phyloP scores from a whole-genome alignment of 2,888 invertebrate species.

The Calephelis perditalis region DNA sequence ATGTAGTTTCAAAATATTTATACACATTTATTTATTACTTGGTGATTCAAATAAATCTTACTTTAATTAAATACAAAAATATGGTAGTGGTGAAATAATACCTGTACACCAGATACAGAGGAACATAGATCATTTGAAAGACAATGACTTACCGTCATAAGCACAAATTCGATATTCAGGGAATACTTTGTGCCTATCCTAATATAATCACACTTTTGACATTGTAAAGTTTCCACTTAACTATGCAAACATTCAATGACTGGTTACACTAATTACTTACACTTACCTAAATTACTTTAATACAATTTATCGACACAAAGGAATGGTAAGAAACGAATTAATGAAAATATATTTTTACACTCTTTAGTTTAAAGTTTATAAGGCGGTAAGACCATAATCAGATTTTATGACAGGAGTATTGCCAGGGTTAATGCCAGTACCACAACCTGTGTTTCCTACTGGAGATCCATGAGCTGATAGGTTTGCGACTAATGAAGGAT shows the following conservation, averaged over 20 bases:
- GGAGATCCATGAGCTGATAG: constrained; percentile 77
- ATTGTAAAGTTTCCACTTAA: constrained; percentile 74
- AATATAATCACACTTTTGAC: constrained; percentile 78
- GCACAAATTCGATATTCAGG: constrained; percentile 63
- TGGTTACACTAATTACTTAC: constrained; percentile 65
- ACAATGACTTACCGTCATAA: constrained; percentile 69
- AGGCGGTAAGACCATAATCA: constrained; percentile 91
- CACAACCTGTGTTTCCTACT: constrained; percentile 68
- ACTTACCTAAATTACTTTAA: constrained; percentile 64
- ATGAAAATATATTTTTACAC: constrained; percentile 71
- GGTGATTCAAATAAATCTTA: too few relatives aligned
- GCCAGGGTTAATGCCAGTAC: constrained; percentile 56
- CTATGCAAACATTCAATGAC: constrained; percentile 71
- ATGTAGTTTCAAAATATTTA: too few relatives aligned
- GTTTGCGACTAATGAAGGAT: constrained; percentile 69
- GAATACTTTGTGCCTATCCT: constrained; percentile 51
- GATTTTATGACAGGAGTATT: constrained; percentile 85
- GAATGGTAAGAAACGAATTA: constrained; percentile 71
- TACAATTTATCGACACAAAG: constrained; percentile 69
- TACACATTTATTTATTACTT: too few relatives aligned
- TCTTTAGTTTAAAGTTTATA: constrained; percentile 61
- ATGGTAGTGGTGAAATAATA: too few relatives aligned
- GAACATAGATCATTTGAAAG: constrained; percentile 24
- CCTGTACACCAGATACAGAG: background rate
- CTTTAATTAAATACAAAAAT: too few relatives aligned